A percentile compares a stretch with the other conserved stretches of the same genome.
Conservation (phyloP, 2,888 invertebrate species). For the Priocnemis perturbator region DNA sequence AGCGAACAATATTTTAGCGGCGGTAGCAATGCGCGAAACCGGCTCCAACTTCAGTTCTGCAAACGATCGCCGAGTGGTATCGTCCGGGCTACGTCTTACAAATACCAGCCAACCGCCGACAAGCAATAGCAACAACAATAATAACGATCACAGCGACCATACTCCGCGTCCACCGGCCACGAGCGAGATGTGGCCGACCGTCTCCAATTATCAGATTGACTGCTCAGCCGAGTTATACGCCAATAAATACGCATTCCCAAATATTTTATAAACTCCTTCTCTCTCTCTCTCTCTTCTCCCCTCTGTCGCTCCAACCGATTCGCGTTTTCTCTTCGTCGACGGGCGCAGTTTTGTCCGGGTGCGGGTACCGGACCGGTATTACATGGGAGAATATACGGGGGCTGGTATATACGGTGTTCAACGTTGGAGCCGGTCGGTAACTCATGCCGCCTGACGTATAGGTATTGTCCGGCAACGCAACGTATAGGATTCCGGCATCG, state of each 20-base stretch:
- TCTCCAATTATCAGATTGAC: conserved; percentile 66
- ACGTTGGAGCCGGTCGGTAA: conserved; percentile 58
- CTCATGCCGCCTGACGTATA: conserved; percentile 64
- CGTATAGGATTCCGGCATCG: conserved; percentile 15
- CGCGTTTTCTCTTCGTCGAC: conserved; percentile 14
- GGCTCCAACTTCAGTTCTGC: conserved; percentile 51
- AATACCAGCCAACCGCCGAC: conserved; percentile 7
- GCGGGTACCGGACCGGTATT: conserved; percentile 25
- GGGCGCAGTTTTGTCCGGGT: conserved; percentile 5
- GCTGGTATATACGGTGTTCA: conserved; percentile 43
- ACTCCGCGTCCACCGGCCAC: conserved; percentile 14
- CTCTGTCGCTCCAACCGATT: conserved; percentile 7
- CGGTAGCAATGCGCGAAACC: conserved; percentile 71
- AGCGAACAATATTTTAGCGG: conserved; percentile 71
- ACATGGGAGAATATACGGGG: conserved; percentile 34
- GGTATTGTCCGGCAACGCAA: conserved; percentile 57
- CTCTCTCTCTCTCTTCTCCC: conserved; percentile 20
- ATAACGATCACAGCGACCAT: conserved; percentile 1
- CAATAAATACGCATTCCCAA: conserved; percentile 59
- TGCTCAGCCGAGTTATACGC: conserved; percentile 49
- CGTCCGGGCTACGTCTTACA: neutral
- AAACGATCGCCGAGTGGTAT: no score
- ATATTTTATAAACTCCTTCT: conserved; percentile 54
- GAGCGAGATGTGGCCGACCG: conserved; percentile 38
- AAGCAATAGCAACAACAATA: neutral